These are phyloP conservation scores for Galago senegalensis DNA, from an alignment of 2,797 vertebrate species.

Conservation along the genomic window DNA sequence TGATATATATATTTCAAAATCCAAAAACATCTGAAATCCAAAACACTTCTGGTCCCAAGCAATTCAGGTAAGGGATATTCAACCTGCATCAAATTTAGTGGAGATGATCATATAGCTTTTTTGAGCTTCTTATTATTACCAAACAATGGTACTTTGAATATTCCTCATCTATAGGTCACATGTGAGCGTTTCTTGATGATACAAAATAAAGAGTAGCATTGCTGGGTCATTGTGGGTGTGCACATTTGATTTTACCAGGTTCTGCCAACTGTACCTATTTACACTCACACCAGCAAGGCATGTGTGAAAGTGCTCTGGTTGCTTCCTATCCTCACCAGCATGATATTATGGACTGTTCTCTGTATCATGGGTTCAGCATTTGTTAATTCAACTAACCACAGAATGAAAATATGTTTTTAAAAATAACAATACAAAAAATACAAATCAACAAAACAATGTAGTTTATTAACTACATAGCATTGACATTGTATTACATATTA, in stretches of 20 bases:
- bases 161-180: neutral
- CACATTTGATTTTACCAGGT: neutral
- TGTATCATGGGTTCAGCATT: neutral
- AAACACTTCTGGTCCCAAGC: neutral
- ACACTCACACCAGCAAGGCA: neutral
- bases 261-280: neutral
- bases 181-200: neutral
- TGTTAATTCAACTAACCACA: neutral
- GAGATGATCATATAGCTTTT: neutral
- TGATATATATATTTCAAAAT: neutral
- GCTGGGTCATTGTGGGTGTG: neutral
- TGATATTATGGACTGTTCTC: neutral
- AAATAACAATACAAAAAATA: neutral
- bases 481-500: neutral
- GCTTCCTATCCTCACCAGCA: neutral
- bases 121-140: neutral
- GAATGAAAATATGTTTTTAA: neutral
- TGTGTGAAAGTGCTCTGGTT: neutral
- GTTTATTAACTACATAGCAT: neutral
- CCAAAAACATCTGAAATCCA: neutral
- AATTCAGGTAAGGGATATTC: neutral
- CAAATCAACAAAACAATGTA: neutral
- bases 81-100: neutral
- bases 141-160: neutral
- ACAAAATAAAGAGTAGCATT: neutral